Base-by-base conservation (phyloP, 2,113 vertebrate species). In the Oreocharis arfaki region DNA sequence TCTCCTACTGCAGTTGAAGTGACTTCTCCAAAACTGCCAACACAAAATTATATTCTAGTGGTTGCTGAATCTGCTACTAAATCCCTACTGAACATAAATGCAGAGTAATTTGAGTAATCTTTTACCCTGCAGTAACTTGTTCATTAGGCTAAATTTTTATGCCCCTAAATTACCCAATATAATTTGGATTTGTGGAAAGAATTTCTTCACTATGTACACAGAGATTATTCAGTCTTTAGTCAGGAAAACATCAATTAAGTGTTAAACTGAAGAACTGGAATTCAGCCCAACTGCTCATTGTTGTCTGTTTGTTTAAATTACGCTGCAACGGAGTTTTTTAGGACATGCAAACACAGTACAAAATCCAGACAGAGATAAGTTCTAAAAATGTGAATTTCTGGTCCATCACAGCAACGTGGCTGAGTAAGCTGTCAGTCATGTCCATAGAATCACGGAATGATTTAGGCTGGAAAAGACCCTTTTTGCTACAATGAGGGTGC, bases 211-310 rank as follows among this genome's bases (percentile, higher is more conserved):
- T 55, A 32, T 14, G 12, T 81, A 81, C 18, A n/a, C 68, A 74
- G 71, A 90, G 42, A 95, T 93, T 84, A 90, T 73, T 55, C 55
- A 77, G 67, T 56, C 50, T 67, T 69, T 77, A 92, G 56, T 67
- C 27, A 82, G 88, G 75, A 96, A 93, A 88, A 93, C 47, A 81
- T 77, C 37, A 86, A 67, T 88, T 92, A 83, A 73, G 30, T 55
- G 28, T 74, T 88, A 88, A 89, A 94, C 70, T 32, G 41, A 94
- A 83, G 41, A 88, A 88, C 55, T 77, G 68, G 75, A 79, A 73
- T 61, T 83, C 50, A 77, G 53, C 53, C 70, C 28, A 73, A 57
- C 22, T 77, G 37, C 26, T 86, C 19, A 32, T 27, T 75, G 28
- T n/a, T n/a, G n/a, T n/a, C n/a, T n/a, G n/a, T 69, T 77, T 87